Evolutionary conservation across 92 coral and sea anemone genomes (phyloP), one percentile per base, ranked within the genome.

Genomic region (Plumapathes pennacea): DNA sequence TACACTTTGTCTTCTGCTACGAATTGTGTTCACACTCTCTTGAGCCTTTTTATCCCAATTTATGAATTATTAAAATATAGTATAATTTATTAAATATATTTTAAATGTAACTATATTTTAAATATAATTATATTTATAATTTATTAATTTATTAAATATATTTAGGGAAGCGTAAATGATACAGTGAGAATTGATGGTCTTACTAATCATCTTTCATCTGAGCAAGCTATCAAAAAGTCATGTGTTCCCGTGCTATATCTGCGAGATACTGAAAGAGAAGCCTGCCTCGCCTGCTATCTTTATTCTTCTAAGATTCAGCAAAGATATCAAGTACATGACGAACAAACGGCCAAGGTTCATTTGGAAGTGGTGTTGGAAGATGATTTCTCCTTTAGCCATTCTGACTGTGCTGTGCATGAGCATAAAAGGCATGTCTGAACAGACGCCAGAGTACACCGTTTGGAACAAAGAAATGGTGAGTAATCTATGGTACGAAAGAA

Each of bases 281-380:
- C 22, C 13, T n/a, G n/a, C n/a, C n/a, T n/a, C n/a, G n/a, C n/a
- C n/a, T n/a, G n/a, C 25, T 21, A 0, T 67, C 31, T 19, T 21
- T 6, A 18, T 31, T 25, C 49, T 31, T 34, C 40, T 8, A 67
- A 92, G 96, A 59, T 92, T 92, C 57, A 88, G 96, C 24, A 96
- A 92, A 32, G 98, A 92, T 57, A 92, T 92, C 30, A 71, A 82
- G 36, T 92, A 92, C 76, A 92, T 92, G 98, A 92, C 98, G 14
- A 92, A 85, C 57, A 92, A 92, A 43, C 98, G 96, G 12, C 98
- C 98, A 10, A 85, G 96, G 48, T 92, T 92, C 30, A 81, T 92
- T 30, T 92, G 98, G 98, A 92, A 71, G 43, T 92, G 98, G 98
- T 92, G 98, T 49, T 92, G 98, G 98, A 92, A 92, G 38, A 64